A percentile compares a stretch with the other conserved stretches of the same genome.
Evolutionary conservation across 2,888 invertebrate species (phyloP).

Genomic region (Stramonita haemastoma): DNA sequence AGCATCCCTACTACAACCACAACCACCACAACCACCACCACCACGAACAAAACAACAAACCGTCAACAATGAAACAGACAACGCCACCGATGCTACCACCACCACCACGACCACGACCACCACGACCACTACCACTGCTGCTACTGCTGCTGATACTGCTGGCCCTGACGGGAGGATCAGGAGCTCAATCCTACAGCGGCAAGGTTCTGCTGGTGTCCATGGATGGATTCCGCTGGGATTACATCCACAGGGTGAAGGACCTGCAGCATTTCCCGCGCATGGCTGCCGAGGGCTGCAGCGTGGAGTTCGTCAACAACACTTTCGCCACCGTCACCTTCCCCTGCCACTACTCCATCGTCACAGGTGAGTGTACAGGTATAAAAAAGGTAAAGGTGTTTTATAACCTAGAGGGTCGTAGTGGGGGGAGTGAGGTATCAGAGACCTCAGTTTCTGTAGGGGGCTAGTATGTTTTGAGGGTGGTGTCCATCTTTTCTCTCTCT

Average conservation of each 20-base stretch:
- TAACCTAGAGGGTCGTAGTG: too few relatives aligned
- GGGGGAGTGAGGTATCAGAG: too few relatives aligned
- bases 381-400: too few relatives aligned
- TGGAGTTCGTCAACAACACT: slow-evolving; percentile 78
- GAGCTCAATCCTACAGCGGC: slow-evolving; percentile 15
- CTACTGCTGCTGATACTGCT: slow-evolving; percentile 78
- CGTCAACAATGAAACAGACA: too few relatives aligned
- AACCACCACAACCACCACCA: too few relatives aligned
- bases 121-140: slow-evolving; percentile 82
- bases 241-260: slow-evolving; percentile 79
- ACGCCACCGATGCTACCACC: too few relatives aligned
- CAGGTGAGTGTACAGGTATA: slow-evolving; percentile 61
- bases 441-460: too few relatives aligned
- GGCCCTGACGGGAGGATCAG: slow-evolving; percentile 62
- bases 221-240: slow-evolving; percentile 86
- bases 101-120: too few relatives aligned
- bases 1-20: too few relatives aligned
- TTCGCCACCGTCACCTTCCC: slow-evolving; percentile 84
- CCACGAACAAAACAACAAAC: too few relatives aligned
- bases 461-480: too few relatives aligned
- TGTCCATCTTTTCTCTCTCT: too few relatives aligned
- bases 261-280: slow-evolving; percentile 82
- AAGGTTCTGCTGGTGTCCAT: slow-evolving; percentile 82
- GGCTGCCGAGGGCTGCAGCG: slow-evolving; percentile 80
- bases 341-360: slow-evolving; percentile 85